These are phyloP conservation scores for Gisinianus flammeolus DNA, from an alignment of 2,888 invertebrate species.

Conservation along the genomic window DNA sequence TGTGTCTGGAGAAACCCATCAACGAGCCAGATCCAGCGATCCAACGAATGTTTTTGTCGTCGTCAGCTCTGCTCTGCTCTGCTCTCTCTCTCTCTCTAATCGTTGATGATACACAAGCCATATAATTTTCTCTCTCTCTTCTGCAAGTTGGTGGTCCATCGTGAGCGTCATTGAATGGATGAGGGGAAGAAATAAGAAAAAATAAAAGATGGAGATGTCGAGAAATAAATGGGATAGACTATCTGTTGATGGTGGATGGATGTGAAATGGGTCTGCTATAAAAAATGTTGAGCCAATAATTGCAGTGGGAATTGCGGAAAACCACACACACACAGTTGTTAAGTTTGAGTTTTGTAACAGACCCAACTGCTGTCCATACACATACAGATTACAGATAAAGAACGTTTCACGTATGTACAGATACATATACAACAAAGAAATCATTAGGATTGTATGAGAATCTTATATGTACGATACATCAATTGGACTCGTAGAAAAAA, in stretches of 20 bases:
- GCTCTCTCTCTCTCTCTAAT: no score
- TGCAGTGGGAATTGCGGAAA: slow-evolving; percentile 38
- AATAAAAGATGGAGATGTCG: not conserved
- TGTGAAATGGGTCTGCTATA: slow-evolving; percentile 10
- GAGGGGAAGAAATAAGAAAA: slow-evolving; percentile 5
- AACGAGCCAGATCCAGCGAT: no score
- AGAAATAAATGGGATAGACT: slow-evolving; percentile 31
- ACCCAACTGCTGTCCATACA: no score
- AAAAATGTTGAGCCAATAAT: slow-evolving; percentile 35
- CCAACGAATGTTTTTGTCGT: no score
- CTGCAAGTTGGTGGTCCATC: not conserved
- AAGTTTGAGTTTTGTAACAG: no score
- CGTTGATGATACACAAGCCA: no score
- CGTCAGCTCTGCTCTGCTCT: no score
- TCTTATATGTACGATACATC: no score
- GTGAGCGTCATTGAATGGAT: not conserved
- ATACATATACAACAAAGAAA: not conserved
- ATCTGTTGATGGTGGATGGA: slow-evolving; percentile 8
- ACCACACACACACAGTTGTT: slow-evolving; percentile 5
- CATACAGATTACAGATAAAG: no score
- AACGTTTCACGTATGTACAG: no score
- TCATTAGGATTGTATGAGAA: not conserved
- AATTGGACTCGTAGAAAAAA: no score
- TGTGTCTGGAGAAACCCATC: no score
- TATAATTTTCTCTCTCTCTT: slow-evolving; percentile 7